Conservation (phyloP, 2,797 vertebrate genomes). For the Melanotaenia parkinsoni region DNA sequence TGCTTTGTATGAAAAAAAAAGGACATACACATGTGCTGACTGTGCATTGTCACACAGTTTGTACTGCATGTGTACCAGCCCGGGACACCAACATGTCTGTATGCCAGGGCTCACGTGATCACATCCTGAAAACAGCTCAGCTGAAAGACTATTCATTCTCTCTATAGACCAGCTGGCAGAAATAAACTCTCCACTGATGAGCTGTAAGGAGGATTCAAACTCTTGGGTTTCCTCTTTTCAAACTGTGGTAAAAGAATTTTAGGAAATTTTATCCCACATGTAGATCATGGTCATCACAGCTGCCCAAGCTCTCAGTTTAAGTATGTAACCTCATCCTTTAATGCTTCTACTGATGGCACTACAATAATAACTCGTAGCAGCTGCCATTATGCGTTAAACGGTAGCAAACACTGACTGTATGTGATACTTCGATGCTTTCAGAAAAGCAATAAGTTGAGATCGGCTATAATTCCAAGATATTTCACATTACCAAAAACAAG, state of each 20-base stretch:
- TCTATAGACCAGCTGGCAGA: slow-evolving; percentile 19
- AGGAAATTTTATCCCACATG: neutral
- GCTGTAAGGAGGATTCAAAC: slow-evolving; percentile 7
- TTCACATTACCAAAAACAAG: neutral
- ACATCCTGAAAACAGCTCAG: slow-evolving; percentile 14
- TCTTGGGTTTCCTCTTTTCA: slow-evolving; percentile 19
- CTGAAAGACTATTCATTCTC: slow-evolving; percentile 11
- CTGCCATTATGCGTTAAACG: slow-evolving; percentile 1
- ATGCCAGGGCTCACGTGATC: slow-evolving; percentile 17
- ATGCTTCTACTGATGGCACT: neutral
- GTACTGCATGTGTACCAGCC: slow-evolving; percentile 9
- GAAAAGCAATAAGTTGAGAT: slow-evolving; percentile 11
- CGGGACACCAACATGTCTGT: neutral
- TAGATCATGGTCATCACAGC: neutral
- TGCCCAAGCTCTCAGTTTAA: slow-evolving; percentile 1
- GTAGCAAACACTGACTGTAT: slow-evolving; percentile 4
- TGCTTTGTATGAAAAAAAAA: slow-evolving; percentile 24
- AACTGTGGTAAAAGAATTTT: neutral
- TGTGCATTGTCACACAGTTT: slow-evolving; percentile 7
- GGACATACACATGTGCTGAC: slow-evolving; percentile 14
- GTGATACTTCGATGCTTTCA: slow-evolving; percentile 15
- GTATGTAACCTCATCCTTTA: slow-evolving; percentile 1
- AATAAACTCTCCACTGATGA: slow-evolving; percentile 11
- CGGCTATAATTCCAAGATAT: neutral
- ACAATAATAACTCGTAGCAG: neutral